Conservation (phyloP, 2,113 vertebrate species). For the Tragelaphus imberbis region DNA sequence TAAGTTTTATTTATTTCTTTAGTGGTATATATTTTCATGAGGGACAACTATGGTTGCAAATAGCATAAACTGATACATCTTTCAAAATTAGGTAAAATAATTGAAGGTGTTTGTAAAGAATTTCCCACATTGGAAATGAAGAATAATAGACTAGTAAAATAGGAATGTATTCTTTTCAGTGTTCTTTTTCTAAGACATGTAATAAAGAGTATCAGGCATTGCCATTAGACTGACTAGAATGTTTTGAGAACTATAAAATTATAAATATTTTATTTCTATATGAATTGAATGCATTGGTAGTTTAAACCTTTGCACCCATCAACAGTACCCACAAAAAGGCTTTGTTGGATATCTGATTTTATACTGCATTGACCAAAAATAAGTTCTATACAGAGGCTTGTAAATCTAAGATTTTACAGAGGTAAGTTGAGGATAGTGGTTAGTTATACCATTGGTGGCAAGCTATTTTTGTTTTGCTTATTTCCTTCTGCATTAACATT, state of each 20-base stretch:
- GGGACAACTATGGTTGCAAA: not conserved
- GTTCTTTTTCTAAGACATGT: not conserved
- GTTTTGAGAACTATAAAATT: not conserved
- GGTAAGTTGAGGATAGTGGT: not conserved
- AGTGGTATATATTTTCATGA: not conserved
- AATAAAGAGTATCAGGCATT: not conserved
- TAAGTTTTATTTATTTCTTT: not conserved
- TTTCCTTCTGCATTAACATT: conserved; percentile 13
- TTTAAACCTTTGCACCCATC: not conserved
- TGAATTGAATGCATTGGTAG: not conserved
- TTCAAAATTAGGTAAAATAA: conserved; percentile 42
- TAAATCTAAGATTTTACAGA: not conserved
- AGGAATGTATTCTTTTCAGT: not conserved
- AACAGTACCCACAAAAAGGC: not conserved
- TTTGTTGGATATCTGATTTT: not conserved
- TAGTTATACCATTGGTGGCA: not conserved
- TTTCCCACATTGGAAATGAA: not conserved
- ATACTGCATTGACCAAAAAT: not conserved
- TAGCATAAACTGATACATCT: not conserved
- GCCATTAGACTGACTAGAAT: not conserved
- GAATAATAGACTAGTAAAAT: not conserved
- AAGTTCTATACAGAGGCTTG: not conserved
- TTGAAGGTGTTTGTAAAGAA: not conserved
- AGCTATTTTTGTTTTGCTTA: conserved; percentile 21
- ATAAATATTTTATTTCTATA: not conserved